These are phyloP conservation scores for Mesoligia furuncula DNA, from an alignment of 2,888 invertebrate genomes.

Conservation along the genomic window DNA sequence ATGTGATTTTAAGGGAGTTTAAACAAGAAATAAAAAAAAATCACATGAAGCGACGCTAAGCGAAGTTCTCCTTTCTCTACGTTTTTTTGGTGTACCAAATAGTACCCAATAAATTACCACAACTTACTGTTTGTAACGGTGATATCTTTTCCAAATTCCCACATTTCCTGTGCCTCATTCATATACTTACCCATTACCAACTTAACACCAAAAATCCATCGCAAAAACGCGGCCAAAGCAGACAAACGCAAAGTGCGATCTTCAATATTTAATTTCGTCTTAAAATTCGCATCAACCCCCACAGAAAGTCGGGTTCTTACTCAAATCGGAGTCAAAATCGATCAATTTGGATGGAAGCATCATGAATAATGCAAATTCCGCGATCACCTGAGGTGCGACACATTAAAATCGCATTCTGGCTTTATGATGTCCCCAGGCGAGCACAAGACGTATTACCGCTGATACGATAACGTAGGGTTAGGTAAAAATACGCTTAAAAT, in stretches of 20 bases:
- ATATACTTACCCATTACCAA: not conserved
- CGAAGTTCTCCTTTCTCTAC: not conserved
- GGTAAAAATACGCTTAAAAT: slow-evolving; percentile 57
- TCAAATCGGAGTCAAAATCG: slow-evolving; percentile 66
- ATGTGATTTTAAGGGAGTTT: not conserved
- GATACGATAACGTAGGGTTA: slow-evolving; percentile 69
- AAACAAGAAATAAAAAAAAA: not conserved
- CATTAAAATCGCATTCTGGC: slow-evolving; percentile 84
- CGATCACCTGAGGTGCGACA: slow-evolving; percentile 81
- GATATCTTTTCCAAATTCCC: not conserved
- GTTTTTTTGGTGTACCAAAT: not conserved
- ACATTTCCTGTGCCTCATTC: too few species aligned
- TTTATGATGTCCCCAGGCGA: slow-evolving; percentile 74
- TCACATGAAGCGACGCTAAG: not conserved
- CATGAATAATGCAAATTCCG: slow-evolving; percentile 82
- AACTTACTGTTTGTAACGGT: not conserved
- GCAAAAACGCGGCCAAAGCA: slow-evolving; percentile 16
- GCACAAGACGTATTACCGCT: slow-evolving; percentile 69
- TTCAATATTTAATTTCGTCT: slow-evolving; percentile 66
- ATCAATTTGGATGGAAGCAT: slow-evolving; percentile 65
- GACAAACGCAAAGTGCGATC: slow-evolving; percentile 28
- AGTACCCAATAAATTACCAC: too few species aligned
- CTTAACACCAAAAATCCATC: slow-evolving; percentile 1
- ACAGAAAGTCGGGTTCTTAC: slow-evolving; percentile 56
- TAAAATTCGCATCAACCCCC: slow-evolving; percentile 56